A percentile compares a stretch with the other conserved stretches of the same genome.
Evolutionary conservation across 2,888 invertebrate species (phyloP).

Genomic region (Drosophila nr. medialis): DNA sequence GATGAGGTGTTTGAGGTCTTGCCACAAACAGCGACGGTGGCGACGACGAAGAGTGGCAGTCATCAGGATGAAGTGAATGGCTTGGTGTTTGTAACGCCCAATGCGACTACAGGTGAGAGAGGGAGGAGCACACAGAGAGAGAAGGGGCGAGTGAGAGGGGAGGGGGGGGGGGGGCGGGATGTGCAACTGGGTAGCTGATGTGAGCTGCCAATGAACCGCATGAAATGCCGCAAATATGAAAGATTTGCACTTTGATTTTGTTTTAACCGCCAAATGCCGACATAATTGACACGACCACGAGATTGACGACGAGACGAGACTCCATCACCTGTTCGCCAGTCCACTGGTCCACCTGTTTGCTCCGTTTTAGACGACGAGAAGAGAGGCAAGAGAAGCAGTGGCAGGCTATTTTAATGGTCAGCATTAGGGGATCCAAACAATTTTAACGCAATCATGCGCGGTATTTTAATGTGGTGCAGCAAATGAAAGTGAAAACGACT

Average conservation of each 20-base stretch:
- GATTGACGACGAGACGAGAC: conserved; percentile 24
- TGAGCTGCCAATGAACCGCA: conserved; percentile 66
- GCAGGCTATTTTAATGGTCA: conserved; percentile 68
- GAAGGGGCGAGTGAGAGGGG: background rate
- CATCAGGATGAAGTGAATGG: conserved; percentile 75
- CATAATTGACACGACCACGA: conserved; percentile 72
- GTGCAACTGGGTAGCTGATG: conserved; percentile 11
- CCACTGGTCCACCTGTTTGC: conserved; percentile 9
- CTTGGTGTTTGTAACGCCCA: conserved; percentile 58
- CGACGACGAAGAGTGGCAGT: conserved; percentile 43
- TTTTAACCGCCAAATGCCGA: conserved; percentile 66
- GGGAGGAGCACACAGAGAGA: background rate
- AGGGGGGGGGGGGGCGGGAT: fast-evolving
- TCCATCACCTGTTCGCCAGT: conserved; percentile 38
- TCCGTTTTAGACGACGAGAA: background rate
- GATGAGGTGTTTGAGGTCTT: conserved; percentile 68
- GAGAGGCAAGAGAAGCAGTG: background rate
- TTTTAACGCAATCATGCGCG: conserved; percentile 82
- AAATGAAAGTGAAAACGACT: conserved; percentile 79
- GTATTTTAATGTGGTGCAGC: conserved; percentile 74
- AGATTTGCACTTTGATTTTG: conserved; percentile 79
- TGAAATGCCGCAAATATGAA: conserved; percentile 70
- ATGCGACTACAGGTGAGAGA: conserved; percentile 70
- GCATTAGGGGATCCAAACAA: conserved; percentile 80
- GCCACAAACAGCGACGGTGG: conserved; percentile 49